These are phyloP conservation scores for Sebastes iracundus DNA, from an alignment of 2,797 vertebrate genomes.

Conservation along the genomic window DNA sequence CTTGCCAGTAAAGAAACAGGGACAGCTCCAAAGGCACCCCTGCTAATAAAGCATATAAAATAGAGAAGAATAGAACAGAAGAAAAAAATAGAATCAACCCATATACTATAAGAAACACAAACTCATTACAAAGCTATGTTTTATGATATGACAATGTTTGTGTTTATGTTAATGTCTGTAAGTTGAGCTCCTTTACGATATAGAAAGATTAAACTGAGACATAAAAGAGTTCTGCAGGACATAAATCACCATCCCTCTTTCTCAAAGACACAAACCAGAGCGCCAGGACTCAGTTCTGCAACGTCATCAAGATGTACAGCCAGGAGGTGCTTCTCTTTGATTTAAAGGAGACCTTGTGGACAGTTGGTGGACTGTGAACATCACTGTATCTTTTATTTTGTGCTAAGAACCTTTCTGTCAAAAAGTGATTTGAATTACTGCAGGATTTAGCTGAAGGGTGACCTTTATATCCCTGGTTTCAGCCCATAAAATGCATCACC, in stretches of 20 bases:
- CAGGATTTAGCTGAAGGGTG: conserved; percentile 4
- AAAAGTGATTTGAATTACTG: conserved; percentile 23
- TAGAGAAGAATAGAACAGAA: not conserved
- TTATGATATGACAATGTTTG: not conserved
- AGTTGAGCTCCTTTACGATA: not conserved
- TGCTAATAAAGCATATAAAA: conserved; percentile 14
- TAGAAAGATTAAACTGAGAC: conserved; percentile 3
- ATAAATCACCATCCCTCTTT: conserved; percentile 14
- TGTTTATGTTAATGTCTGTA: not conserved
- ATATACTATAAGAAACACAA: not conserved
- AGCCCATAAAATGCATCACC: conserved; percentile 14
- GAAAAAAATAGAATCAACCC: not conserved
- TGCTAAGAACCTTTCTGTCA: conserved; percentile 26
- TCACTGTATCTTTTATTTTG: conserved; percentile 32
- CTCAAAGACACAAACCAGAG: conserved; percentile 41
- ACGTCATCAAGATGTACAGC: conserved; percentile 44
- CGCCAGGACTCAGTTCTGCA: conserved; percentile 25
- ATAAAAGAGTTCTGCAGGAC: not conserved
- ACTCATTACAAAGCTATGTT: not conserved
- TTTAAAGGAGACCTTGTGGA: conserved; percentile 57
- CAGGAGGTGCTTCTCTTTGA: conserved; percentile 43
- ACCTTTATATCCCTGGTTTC: conserved; percentile 16
- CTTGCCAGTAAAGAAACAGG: no score
- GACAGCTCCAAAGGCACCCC: not conserved
- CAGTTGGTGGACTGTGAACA: conserved; percentile 37